These are phyloP conservation scores for Rhopalosiphum padi DNA, from an alignment of 1,140 invertebrate genomes.

Conservation along the genomic window DNA sequence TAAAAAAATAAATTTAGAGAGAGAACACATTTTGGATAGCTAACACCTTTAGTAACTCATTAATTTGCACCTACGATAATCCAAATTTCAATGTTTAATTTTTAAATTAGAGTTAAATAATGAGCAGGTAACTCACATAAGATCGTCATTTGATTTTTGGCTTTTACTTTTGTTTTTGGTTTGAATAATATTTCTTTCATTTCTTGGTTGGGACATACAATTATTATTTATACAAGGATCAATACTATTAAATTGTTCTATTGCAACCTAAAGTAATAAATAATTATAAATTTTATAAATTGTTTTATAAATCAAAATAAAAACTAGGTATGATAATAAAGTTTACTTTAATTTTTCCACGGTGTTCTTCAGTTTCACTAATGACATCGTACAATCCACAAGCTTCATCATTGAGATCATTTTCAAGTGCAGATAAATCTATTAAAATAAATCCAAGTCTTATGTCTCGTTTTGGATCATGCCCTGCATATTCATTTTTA, in stretches of 20 bases:
- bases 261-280: background rate
- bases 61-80: background rate
- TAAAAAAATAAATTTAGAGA: background rate
- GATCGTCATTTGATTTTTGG: background rate
- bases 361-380: slow-evolving; percentile 46
- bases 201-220: background rate
- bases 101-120: background rate
- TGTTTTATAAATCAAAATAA: background rate
- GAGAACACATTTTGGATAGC: too few species aligned
- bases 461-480: slow-evolving; percentile 18
- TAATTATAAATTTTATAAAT: too few species aligned
- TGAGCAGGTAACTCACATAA: background rate
- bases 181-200: background rate
- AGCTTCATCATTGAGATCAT: background rate
- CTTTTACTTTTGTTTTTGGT: background rate
- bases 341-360: slow-evolving; percentile 45
- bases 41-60: background rate
- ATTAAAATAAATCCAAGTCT: slow-evolving; percentile 37
- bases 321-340: background rate
- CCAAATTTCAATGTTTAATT: background rate
- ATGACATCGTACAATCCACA: slow-evolving; percentile 29
- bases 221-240: background rate
- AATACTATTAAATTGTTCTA: background rate
- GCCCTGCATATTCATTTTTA: slow-evolving; percentile 37
- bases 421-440: background rate